A percentile compares a stretch with the other conserved stretches of the same genome.
These are phyloP conservation scores for Maniola jurtina DNA, from an alignment of 1,140 invertebrate genomes.

Conservation along the genomic window DNA sequence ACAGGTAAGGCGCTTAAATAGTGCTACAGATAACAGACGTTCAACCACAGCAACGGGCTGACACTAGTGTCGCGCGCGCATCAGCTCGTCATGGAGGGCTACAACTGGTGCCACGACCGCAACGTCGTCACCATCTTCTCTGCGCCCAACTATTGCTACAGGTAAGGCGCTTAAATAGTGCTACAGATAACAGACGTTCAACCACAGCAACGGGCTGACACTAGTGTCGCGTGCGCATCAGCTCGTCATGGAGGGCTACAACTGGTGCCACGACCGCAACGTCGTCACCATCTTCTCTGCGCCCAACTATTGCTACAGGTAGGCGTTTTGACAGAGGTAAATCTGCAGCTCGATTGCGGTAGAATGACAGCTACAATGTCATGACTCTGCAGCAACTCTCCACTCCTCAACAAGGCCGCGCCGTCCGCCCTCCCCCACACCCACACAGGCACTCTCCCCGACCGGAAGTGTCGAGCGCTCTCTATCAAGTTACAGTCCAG, in stretches of 20 bases:
- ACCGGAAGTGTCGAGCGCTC: conserved; percentile 88
- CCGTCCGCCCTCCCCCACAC: conserved; percentile 84
- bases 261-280: conserved; percentile 99
- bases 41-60: conserved; percentile 99
- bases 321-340: too few relatives aligned
- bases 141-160: conserved; percentile 99
- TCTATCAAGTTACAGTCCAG: conserved; percentile 86
- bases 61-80: conserved; percentile 99
- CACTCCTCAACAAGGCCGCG: conserved; percentile 89
- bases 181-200: too few relatives aligned
- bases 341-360: too few relatives aligned
- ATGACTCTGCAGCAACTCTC: conserved; percentile 85
- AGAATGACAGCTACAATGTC: too few relatives aligned
- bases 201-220: conserved; percentile 99
- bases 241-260: conserved; percentile 99
- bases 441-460: conserved; percentile 91
- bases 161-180: conserved; percentile 47
- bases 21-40: too few relatives aligned
- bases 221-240: conserved; percentile 99
- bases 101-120: conserved; percentile 99
- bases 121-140: conserved; percentile 99
- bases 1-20: conserved; percentile 80
- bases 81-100: conserved; percentile 99
- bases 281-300: conserved; percentile 99
- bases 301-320: conserved; percentile 99